Conservation (phyloP, 2,797 vertebrate species). For the Poecile montanus region DNA sequence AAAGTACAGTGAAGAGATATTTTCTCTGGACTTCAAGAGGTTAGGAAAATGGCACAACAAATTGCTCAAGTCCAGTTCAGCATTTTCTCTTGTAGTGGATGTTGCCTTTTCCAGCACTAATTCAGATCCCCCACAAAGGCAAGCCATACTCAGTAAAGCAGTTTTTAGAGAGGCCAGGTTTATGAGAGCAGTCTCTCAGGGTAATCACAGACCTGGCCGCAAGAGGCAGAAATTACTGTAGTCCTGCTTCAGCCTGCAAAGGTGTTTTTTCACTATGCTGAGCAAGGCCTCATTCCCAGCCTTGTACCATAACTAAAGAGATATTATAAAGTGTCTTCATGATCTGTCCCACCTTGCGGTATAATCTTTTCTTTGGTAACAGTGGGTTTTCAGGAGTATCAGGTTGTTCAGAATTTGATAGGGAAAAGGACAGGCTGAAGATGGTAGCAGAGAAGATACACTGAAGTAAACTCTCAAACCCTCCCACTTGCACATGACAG, state of each 20-base stretch:
- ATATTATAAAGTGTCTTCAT: background rate
- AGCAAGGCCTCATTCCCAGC: background rate
- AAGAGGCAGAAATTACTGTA: background rate
- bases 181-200: background rate
- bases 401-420: background rate
- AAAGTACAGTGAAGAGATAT: background rate
- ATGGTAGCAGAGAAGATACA: background rate
- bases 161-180: background rate
- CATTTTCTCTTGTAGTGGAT: background rate
- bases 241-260: background rate
- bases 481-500: background rate
- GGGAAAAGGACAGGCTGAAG: background rate
- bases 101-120: background rate
- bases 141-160: background rate
- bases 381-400: background rate
- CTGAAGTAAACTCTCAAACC: background rate
- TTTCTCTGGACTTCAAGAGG: background rate
- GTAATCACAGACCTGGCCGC: background rate
- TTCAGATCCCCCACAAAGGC: background rate
- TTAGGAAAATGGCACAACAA: background rate
- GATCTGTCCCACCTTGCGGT: background rate
- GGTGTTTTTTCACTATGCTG: background rate
- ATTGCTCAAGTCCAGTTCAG: background rate
- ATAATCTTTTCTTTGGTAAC: background rate
- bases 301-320: background rate